A percentile compares a stretch with the other conserved stretches of the same genome.
Conservation (phyloP, 2,888 invertebrate genomes). For the Oscheius myriophilus region DNA sequence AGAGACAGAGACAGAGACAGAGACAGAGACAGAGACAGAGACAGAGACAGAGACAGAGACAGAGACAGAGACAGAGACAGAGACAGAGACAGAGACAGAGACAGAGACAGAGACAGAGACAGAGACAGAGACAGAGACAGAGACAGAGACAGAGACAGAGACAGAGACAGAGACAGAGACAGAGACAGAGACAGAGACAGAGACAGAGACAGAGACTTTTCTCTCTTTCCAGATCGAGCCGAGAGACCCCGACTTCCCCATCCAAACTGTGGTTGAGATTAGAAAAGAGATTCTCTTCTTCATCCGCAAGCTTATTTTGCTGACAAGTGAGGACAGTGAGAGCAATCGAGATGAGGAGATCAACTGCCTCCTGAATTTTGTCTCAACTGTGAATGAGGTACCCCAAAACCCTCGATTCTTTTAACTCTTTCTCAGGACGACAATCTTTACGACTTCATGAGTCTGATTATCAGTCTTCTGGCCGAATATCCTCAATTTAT, state of each 20-base stretch:
- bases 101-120: no score
- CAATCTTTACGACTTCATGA: slow-evolving; percentile 95
- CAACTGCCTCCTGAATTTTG: slow-evolving; percentile 95
- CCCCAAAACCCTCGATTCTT: neutral
- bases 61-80: no score
- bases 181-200: no score
- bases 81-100: no score
- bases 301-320: slow-evolving; percentile 68
- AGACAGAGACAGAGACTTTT: no score
- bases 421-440: slow-evolving; percentile 80
- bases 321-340: slow-evolving; percentile 42
- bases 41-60: no score
- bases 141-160: no score
- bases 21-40: no score
- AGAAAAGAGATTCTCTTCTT: slow-evolving; percentile 92
- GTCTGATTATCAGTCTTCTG: slow-evolving; percentile 95
- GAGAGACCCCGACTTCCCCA: slow-evolving; percentile 74
- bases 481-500: slow-evolving; percentile 91
- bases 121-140: no score
- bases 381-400: slow-evolving; percentile 96
- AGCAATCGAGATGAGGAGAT: slow-evolving; percentile 85
- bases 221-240: slow-evolving; percentile 31
- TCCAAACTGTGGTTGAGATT: slow-evolving; percentile 81
- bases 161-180: no score
- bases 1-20: no score